Evolutionary conservation across 2,888 invertebrate genomes (phyloP).

Genomic region (Bugula neritina): DNA sequence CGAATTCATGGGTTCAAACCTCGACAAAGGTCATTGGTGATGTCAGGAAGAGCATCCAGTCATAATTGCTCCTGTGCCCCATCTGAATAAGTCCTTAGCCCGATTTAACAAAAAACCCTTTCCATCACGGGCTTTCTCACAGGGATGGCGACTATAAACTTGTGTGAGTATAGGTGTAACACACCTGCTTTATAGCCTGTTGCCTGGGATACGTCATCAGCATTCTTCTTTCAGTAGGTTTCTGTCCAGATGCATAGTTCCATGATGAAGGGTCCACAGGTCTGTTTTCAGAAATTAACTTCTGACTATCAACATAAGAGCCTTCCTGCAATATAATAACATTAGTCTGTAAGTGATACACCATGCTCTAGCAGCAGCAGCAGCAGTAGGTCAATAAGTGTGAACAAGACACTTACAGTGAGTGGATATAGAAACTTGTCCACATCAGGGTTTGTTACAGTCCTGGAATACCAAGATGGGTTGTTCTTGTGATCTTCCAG

Average conservation of each 20-base stretch:
- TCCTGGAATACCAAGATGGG: background rate
- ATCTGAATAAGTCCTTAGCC: no score
- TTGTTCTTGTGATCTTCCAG: background rate
- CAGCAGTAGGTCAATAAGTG: background rate
- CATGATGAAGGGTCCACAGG: background rate
- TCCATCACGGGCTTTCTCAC: no score
- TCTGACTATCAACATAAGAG: background rate
- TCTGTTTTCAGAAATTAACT: background rate
- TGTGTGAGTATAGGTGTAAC: no score
- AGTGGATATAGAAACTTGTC: background rate
- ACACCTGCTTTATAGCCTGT: background rate
- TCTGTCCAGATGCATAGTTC: background rate
- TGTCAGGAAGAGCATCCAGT: no score
- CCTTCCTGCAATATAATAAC: background rate
- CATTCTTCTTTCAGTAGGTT: background rate
- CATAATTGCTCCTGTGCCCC: no score
- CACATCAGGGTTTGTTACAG: background rate
- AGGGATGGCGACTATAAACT: no score
- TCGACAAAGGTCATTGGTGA: no score
- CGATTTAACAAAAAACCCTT: no score
- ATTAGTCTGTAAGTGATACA: no score
- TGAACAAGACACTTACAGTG: background rate
- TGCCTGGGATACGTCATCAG: background rate
- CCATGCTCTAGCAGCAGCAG: no score
- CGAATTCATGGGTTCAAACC: no score